Percentiles rank a stretch among this genome's conserved stretches.
Evolutionary conservation across 2,797 vertebrate species (phyloP).

Genomic region (Gila robusta): DNA sequence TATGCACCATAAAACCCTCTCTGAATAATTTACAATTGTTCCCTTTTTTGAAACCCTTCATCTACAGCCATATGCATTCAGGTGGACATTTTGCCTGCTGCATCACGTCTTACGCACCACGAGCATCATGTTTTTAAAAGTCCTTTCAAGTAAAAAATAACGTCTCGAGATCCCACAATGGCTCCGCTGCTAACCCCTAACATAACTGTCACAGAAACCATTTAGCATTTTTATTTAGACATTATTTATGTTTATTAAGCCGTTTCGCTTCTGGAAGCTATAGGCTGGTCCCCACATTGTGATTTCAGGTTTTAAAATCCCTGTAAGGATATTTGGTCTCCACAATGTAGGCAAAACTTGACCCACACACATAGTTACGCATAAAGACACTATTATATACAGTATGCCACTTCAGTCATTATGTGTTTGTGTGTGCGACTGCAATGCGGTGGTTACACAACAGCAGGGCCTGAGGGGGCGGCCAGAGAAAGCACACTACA

Average conservation of each 20-base stretch:
- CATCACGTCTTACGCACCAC: background rate
- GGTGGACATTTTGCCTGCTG: background rate
- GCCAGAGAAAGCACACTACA: constrained; percentile 57
- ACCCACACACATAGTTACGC: constrained; percentile 18
- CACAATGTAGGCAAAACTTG: background rate
- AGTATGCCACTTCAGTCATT: constrained; percentile 21
- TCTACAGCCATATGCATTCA: background rate
- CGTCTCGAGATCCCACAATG: background rate
- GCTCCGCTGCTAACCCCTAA: background rate
- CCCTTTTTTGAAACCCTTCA: background rate
- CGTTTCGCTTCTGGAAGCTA: background rate
- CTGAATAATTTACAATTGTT: background rate
- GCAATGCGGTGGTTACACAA: constrained; percentile 58
- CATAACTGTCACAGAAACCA: background rate
- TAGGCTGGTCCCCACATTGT: background rate
- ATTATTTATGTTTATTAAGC: background rate
- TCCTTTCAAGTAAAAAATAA: background rate
- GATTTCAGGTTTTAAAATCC: background rate
- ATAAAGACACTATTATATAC: constrained; percentile 35
- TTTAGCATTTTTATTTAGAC: background rate
- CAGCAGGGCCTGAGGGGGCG: constrained; percentile 60
- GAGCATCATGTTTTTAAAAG: background rate
- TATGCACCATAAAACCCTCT: background rate
- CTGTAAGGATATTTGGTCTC: constrained; percentile 8
- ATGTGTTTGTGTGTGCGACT: constrained; percentile 53